These are phyloP conservation scores for Adelges cooleyi DNA, from an alignment of 1,140 invertebrate genomes.

Conservation along the genomic window DNA sequence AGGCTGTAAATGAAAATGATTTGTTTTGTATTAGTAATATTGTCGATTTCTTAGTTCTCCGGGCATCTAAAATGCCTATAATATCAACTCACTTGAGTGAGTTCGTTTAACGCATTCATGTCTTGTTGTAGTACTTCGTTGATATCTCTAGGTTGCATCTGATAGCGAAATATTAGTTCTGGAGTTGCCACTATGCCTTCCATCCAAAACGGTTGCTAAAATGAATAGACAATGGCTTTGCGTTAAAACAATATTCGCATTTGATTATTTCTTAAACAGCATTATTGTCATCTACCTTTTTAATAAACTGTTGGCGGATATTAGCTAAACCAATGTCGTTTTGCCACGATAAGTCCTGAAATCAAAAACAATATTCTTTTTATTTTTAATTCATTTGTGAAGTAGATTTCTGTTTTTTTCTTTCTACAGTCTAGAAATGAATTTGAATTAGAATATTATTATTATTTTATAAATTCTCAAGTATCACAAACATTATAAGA, in stretches of 20 bases:
- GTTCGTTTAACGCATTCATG: constrained; percentile 45
- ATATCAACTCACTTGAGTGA: constrained; percentile 43
- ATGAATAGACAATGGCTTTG: neutral
- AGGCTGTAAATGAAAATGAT: constrained; percentile 44
- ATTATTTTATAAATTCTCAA: no score
- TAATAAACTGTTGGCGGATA: neutral
- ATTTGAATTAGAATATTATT: no score
- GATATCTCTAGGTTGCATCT: constrained; percentile 47
- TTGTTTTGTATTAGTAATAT: neutral
- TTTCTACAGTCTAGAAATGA: no score
- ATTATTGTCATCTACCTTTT: constrained; percentile 3
- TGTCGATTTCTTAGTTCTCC: neutral
- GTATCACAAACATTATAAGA: no score
- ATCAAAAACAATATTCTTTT: neutral
- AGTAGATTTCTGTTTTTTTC: no score
- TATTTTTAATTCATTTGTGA: no score
- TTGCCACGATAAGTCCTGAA: neutral
- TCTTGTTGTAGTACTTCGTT: constrained; percentile 54
- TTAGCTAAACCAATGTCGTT: neutral
- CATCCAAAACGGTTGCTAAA: constrained; percentile 50
- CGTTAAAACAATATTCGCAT: neutral
- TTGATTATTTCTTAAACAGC: neutral
- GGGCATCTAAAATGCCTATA: no score
- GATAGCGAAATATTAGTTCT: constrained; percentile 56
- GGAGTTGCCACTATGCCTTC: constrained; percentile 50